Conservation (phyloP, 2,113 vertebrate genomes). For the Neodon shergylaensis region DNA sequence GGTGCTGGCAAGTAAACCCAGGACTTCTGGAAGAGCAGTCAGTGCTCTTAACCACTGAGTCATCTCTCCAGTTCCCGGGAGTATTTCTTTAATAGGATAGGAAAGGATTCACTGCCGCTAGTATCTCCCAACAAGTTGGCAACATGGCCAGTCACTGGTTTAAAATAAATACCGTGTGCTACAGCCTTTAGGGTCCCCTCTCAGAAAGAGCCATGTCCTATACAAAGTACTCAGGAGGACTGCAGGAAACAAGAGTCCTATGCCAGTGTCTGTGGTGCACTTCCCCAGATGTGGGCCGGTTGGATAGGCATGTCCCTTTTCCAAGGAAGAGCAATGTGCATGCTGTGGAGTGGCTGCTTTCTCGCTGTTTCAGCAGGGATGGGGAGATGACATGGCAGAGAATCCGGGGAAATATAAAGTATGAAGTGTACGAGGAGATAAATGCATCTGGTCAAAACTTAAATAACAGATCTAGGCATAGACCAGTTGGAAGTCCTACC, state of each 20-base stretch:
- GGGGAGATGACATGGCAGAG: neutral
- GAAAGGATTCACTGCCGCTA: neutral
- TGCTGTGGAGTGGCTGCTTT: neutral
- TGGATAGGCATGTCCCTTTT: neutral
- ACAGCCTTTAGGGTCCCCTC: neutral
- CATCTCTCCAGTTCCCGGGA: neutral
- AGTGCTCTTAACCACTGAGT: too few species aligned
- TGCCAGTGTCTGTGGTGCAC: neutral
- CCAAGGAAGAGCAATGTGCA: neutral
- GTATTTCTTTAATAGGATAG: neutral
- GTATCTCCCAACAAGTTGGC: neutral
- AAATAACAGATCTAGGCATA: neutral
- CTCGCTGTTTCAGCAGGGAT: neutral
- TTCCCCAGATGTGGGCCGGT: neutral
- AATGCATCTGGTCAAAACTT: neutral
- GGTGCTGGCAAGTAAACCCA: too few species aligned
- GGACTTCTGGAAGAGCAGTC: too few species aligned
- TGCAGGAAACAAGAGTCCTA: neutral
- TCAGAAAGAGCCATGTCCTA: neutral
- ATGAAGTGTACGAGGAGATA: neutral
- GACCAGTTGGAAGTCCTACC: slow-evolving; percentile 83
- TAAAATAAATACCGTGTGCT: neutral
- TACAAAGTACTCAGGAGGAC: neutral
- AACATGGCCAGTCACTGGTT: neutral
- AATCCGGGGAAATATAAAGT: rapidly evolving